phyloP scores from a whole-genome alignment of 2,113 vertebrate genomes.

The Clinocottus analis region DNA sequence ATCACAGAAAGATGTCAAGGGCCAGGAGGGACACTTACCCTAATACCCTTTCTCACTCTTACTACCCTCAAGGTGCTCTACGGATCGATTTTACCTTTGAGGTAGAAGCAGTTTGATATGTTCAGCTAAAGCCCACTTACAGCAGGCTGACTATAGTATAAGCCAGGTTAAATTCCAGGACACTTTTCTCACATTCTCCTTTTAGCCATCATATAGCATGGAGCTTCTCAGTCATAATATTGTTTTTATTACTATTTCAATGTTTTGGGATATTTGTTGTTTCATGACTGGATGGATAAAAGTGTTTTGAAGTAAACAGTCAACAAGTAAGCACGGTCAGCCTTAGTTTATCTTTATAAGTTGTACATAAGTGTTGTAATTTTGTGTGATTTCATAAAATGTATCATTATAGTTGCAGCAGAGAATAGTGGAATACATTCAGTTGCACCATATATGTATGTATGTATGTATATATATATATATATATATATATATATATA shows the following conservation, averaged over 20 bases:
- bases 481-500: no score
- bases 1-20: conserved; percentile 64
- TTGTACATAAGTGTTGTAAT: no score
- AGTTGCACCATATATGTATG: no score
- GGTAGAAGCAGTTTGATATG: conserved; percentile 53
- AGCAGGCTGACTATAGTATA: conserved; percentile 10
- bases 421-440: no score
- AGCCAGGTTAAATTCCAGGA: conserved; percentile 12
- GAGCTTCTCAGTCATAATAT: neutral
- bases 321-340: neutral
- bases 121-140: conserved; percentile 38
- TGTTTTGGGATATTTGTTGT: neutral
- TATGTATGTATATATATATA: no score
- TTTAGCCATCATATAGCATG: neutral
- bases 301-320: neutral
- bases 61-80: conserved; percentile 39
- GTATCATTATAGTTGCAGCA: no score
- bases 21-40: conserved; percentile 70
- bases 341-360: neutral
- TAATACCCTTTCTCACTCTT: conserved; percentile 45
- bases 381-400: no score
- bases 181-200: neutral
- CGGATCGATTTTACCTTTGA: conserved; percentile 62
- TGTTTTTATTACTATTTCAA: neutral
- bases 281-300: no score